phyloP scores from a whole-genome alignment of 2,113 vertebrate species.

The Thamnophis sirtalis region DNA sequence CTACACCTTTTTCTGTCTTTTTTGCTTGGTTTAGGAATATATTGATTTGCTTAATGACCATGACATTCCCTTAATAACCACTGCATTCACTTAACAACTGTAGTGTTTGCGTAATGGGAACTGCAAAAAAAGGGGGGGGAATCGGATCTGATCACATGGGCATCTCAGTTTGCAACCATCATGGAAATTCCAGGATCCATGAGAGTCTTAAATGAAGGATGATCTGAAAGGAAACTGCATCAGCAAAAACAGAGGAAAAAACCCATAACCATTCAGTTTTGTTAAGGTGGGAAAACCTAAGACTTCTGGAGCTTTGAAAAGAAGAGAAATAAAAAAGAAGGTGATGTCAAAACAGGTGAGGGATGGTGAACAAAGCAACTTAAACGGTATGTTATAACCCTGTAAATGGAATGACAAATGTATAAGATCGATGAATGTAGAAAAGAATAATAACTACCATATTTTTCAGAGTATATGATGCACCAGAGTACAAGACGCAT shows the following conservation, averaged over 20 bases:
- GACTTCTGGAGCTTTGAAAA: not conserved
- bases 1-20: not conserved
- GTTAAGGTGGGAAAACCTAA: not conserved
- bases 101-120: not conserved
- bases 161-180: not conserved
- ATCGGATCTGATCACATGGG: not conserved
- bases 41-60: not conserved
- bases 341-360: too few relatives aligned
- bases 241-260: not conserved
- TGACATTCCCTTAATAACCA: not conserved
- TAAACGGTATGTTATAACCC: too few relatives aligned
- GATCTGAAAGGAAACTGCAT: not conserved
- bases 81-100: not conserved
- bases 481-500: too few relatives aligned
- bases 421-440: too few relatives aligned
- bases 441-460: too few relatives aligned
- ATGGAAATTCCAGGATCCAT: not conserved
- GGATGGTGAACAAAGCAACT: too few relatives aligned
- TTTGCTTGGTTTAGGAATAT: not conserved
- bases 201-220: not conserved
- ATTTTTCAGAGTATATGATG: too few relatives aligned
- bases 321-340: too few relatives aligned
- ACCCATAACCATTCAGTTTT: not conserved
- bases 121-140: not conserved
- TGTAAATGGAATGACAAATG: too few relatives aligned